Evolutionary conservation across 2,113 vertebrate genomes (phyloP).

Genomic region (Passer domesticus): DNA sequence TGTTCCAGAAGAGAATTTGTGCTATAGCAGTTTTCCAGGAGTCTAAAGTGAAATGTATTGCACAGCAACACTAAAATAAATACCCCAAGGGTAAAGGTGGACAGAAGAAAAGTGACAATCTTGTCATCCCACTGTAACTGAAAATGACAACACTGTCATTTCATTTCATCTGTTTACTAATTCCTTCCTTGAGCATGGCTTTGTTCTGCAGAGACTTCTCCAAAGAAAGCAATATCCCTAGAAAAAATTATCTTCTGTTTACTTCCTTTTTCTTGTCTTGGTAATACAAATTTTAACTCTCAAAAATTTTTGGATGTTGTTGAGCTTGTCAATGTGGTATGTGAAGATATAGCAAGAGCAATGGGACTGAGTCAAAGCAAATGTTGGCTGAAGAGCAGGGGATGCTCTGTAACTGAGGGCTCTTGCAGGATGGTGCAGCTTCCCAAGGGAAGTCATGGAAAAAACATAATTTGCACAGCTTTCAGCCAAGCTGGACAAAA

Average conservation of each 20-base stretch:
- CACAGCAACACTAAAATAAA: not conserved
- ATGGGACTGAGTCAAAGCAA: constrained; percentile 25
- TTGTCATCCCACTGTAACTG: not conserved
- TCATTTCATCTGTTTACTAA: not conserved
- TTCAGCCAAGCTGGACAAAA: not conserved
- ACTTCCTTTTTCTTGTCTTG: not conserved
- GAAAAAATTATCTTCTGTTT: not conserved
- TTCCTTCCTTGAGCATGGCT: not conserved
- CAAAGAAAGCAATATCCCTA: not conserved
- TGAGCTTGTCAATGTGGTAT: not conserved
- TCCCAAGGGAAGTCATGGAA: not conserved
- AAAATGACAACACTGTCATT: not conserved
- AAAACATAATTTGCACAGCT: not conserved
- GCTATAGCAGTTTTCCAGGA: not conserved
- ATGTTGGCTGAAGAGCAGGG: not conserved
- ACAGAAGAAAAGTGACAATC: constrained; percentile 2
- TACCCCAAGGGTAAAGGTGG: not conserved
- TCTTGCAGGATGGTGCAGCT: not conserved
- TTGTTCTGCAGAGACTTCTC: not conserved
- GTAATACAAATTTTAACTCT: not conserved
- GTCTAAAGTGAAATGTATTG: not conserved
- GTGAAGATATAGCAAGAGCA: not conserved
- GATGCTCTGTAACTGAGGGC: not conserved
- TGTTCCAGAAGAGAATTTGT: not conserved
- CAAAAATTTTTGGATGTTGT: not conserved